These are phyloP conservation scores for Nebria brevicollis DNA, from an alignment of 2,888 invertebrate species.

Conservation along the genomic window DNA sequence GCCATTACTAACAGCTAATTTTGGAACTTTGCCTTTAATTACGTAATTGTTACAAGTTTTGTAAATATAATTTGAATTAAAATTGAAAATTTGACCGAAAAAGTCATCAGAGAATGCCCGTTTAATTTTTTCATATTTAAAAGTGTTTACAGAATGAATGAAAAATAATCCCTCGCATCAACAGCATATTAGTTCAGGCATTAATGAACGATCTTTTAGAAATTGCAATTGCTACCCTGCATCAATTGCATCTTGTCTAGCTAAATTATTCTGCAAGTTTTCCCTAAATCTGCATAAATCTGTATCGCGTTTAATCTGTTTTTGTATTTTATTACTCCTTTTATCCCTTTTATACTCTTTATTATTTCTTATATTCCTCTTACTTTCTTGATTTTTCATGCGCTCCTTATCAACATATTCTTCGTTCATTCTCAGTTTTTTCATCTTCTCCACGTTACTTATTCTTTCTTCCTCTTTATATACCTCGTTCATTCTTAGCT, in stretches of 20 bases:
- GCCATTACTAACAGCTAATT: constrained; percentile 48
- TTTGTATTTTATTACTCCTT: not conserved
- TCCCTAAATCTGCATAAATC: not conserved
- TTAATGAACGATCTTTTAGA: constrained; percentile 33
- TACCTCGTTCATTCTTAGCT: too few species aligned
- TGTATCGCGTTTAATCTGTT: not conserved
- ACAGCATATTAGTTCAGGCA: constrained; percentile 43
- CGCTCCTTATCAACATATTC: too few species aligned
- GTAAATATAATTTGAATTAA: not conserved
- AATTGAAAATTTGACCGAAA: constrained; percentile 13
- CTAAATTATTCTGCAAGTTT: not conserved
- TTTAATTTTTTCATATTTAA: constrained; percentile 28
- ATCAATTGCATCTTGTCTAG: not conserved
- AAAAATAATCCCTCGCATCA: constrained; percentile 49
- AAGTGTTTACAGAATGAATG: constrained; percentile 41
- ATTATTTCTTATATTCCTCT: not conserved
- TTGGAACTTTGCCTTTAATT: constrained; percentile 43
- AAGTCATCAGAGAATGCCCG: not conserved
- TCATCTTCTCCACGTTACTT: too few species aligned
- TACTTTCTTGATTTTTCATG: not conserved
- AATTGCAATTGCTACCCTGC: constrained; percentile 32
- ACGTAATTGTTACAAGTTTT: not conserved
- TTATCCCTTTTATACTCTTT: not conserved
- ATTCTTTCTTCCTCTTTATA: too few species aligned
- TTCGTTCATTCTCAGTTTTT: too few species aligned